Base-by-base conservation (phyloP, 1,140 invertebrate genomes). In the Thrips palmi region DNA sequence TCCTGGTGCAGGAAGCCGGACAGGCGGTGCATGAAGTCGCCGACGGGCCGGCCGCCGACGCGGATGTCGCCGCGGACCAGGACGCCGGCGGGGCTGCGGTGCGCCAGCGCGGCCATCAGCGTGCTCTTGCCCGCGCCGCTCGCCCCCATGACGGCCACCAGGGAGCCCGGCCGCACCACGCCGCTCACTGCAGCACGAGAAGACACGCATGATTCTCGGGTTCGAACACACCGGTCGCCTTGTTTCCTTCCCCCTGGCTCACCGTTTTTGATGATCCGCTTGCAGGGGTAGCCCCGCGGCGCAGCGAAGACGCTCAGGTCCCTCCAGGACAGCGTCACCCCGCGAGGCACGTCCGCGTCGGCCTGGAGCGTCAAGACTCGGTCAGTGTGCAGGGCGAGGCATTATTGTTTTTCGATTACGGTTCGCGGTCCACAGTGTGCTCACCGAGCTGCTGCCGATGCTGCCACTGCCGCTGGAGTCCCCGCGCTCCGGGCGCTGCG, bases 101-200 rank as follows among this genome's bases (percentile, higher is more conserved):
- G 71, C 2, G 84, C 88, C 30, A 96, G 58, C 3, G 85, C 76
- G 38, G 85, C 77, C 70, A 97, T 76, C n/a, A 97, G 59, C 0
- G 89, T 93, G 39, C 83, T 92, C 63, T 97, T 97, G 1, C 91
- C 92, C 22, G 89, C 83, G 18, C 91, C 91, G 58, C 87, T 91
- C 21, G 85, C 74, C 41, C 91, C 89, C 71, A 94, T 83, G 37
- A 94, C 67, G 2, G 87, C 88, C 41, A 87, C 71, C 39, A 94
- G 58, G 49, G 78, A 76, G 7, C 86, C 87, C 14, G 84, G 73
- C 51, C 74, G 73, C 1, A 84, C 77, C 42, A 65, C 80, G 17
- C 78, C 78, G 34, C 67, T 71, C 0, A 74, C 74, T 77, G 50
- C 35, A 53, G 54, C 54, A 45, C 49, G 49, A 62, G 48, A 43